A percentile compares a stretch with the other conserved stretches of the same genome.
Evolutionary conservation across 2,797 vertebrate species (phyloP).

Genomic region (Neostethus bicornis): DNA sequence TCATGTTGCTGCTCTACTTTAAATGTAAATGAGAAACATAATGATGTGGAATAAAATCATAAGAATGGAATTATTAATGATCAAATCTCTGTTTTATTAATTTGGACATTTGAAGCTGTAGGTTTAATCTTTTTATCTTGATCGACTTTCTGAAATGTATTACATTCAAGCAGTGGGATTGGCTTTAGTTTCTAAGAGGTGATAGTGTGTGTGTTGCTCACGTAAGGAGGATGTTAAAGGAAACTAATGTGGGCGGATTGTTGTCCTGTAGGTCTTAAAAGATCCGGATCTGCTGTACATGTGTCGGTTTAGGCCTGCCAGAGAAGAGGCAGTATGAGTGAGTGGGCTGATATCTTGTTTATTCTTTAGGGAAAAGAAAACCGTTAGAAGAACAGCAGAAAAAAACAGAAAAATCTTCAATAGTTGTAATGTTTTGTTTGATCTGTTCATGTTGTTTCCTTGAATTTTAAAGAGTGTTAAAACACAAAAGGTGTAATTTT

Average conservation of each 20-base stretch:
- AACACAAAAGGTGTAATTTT: no score
- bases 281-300: slow-evolving; percentile 46
- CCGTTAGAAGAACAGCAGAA: slow-evolving; percentile 21
- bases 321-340: slow-evolving; percentile 46
- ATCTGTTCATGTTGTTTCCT: slow-evolving; percentile 35
- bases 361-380: slow-evolving; percentile 38
- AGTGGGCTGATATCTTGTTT: slow-evolving; percentile 47
- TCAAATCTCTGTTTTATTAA: neutral
- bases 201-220: slow-evolving; percentile 8
- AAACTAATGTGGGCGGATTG: slow-evolving; percentile 50
- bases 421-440: no score
- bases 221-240: slow-evolving; percentile 52
- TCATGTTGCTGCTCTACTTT: neutral
- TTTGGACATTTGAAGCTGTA: neutral
- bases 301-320: slow-evolving; percentile 55
- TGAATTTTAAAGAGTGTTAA: no score
- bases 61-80: no score
- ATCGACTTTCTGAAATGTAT: slow-evolving; percentile 2
- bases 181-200: slow-evolving; percentile 14
- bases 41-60: neutral
- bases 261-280: slow-evolving; percentile 57
- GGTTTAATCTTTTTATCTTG: neutral
- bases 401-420: slow-evolving; percentile 29
- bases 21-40: neutral
- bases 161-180: slow-evolving; percentile 7